Evolutionary conservation across 2,113 vertebrate genomes (phyloP), one percentile per base, ranked within the genome.

Genomic region (Caranx ignobilis): DNA sequence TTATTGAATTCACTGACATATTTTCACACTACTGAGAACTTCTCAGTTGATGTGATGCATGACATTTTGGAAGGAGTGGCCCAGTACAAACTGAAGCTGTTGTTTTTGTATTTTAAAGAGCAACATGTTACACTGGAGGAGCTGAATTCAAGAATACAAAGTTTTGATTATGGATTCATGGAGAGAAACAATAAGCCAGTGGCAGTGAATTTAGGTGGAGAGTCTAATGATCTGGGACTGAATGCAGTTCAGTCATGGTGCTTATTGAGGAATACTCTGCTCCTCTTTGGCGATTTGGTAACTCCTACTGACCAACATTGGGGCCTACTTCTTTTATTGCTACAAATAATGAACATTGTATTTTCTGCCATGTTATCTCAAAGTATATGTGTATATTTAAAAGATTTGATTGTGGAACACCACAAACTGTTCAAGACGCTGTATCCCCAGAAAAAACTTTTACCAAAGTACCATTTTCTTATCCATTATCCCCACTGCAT

Each of bases 281-380:
- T 66, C 11, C 7, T 56, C 0, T 57, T 75, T 77, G 39, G 26
- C 47, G 39, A 76, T 48, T 48, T 67, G 54, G 32, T 50, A 60
- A 37, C 39, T 10, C 54, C 43, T 61, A 71, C 52, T 21, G 37
- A 71, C 48, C 57, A 62, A 71, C 57, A 45, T 13, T 71, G 59
- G 47, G n/a, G 8, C 41, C 54, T 77, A 8, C 56, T 69, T 54
- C 15, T 79, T 57, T 79, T 71, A 65, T 48, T 79, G n/a, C 41
- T 71, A 31, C 39, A 71, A 3, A 50, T 67, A 34, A 4, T 61
- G 0, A 54, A 45, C 34, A 68, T 81, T 41, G 43, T 73, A 11
- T 43, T 67, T 72, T 59, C 52, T 59, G 13, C 39, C 18, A 57
- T 64, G 47, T 37, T 79, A 65, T 48, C 69, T 19, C 69, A 80